A percentile compares a stretch with the other conserved stretches of the same genome.
Evolutionary conservation across 1,140 invertebrate species (phyloP).

Genomic region (Drosophila aff.): DNA sequence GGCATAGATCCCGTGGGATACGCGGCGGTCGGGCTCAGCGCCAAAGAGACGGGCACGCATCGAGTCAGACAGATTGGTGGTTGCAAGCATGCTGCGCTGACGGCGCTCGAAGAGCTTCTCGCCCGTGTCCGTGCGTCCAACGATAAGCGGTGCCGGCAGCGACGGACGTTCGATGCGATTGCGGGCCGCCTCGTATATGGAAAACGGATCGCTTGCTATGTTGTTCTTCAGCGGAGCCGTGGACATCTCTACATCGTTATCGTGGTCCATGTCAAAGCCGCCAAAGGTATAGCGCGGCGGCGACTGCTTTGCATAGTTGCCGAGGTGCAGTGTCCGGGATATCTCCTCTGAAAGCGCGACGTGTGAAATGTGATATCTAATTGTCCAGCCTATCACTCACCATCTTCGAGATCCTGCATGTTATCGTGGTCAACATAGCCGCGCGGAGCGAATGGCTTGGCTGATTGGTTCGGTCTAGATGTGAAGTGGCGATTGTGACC

Average conservation of each 20-base stretch:
- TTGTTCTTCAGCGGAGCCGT: conserved; percentile 15
- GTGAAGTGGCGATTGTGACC: conserved; percentile 2
- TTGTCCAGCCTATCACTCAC: conserved; percentile 42
- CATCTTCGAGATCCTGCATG: conserved; percentile 80
- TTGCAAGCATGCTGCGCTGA: conserved; percentile 53
- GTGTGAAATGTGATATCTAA: background rate
- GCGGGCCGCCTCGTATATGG: conserved; percentile 73
- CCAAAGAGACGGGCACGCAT: conserved; percentile 75
- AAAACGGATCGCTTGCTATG: conserved; percentile 66
- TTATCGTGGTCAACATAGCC: conserved; percentile 82
- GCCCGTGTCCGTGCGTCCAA: conserved; percentile 26
- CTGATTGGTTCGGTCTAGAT: conserved; percentile 24
- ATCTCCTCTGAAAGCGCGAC: conserved; percentile 64
- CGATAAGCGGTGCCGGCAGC: conserved; percentile 37
- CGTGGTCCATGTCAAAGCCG: conserved; percentile 43
- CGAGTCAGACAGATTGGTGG: conserved; percentile 77
- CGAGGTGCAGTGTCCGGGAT: conserved; percentile 48
- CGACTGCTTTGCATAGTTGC: conserved; percentile 48
- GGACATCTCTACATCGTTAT: conserved; percentile 51
- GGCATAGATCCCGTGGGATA: conserved; percentile 86
- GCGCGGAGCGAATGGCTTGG: conserved; percentile 67
- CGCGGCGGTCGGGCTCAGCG: conserved; percentile 82
- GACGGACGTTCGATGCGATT: conserved; percentile 63
- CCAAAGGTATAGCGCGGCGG: conserved; percentile 25
- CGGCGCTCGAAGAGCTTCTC: conserved; percentile 57